Conservation (phyloP, 2,888 invertebrate genomes). For the Octodonta nipae region DNA sequence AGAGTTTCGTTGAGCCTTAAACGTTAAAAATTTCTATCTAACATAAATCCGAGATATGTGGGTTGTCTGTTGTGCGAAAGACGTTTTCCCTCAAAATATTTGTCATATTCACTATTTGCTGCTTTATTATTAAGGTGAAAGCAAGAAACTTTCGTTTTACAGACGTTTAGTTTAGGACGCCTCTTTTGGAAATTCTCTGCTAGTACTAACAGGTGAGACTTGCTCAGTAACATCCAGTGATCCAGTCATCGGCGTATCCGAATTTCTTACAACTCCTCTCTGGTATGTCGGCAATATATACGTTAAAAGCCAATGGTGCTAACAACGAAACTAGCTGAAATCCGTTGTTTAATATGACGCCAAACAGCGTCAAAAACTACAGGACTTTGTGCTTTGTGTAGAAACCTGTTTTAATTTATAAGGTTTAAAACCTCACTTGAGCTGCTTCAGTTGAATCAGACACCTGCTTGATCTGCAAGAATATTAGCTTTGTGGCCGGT, state of each 20-base stretch:
- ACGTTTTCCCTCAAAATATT: constrained; percentile 1
- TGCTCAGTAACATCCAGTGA: constrained; percentile 4
- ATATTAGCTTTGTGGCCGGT: too few species aligned
- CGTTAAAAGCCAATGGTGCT: constrained; percentile 1
- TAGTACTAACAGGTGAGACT: neutral
- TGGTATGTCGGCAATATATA: constrained; percentile 3
- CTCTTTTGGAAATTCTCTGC: constrained; percentile 2
- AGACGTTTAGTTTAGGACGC: constrained; percentile 3
- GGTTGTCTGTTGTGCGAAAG: constrained; percentile 1
- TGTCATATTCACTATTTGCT: constrained; percentile 5
- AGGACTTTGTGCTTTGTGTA: too few species aligned
- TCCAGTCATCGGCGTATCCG: constrained; percentile 1
- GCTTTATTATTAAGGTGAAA: constrained; percentile 7
- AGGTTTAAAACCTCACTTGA: too few species aligned
- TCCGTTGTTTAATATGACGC: neutral
- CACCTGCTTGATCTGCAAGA: too few species aligned
- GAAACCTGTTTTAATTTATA: too few species aligned
- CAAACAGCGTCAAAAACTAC: too few species aligned
- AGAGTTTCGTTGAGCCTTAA: too few species aligned
- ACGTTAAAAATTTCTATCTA: neutral
- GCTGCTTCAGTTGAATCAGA: too few species aligned
- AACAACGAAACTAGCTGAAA: neutral
- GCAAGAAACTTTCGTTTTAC: constrained; percentile 7
- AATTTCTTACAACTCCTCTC: constrained; percentile 2
- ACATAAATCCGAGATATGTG: neutral